These are phyloP conservation scores for Heteractis magnifica DNA, from an alignment of 92 coral and sea anemone species.

Conservation along the genomic window DNA sequence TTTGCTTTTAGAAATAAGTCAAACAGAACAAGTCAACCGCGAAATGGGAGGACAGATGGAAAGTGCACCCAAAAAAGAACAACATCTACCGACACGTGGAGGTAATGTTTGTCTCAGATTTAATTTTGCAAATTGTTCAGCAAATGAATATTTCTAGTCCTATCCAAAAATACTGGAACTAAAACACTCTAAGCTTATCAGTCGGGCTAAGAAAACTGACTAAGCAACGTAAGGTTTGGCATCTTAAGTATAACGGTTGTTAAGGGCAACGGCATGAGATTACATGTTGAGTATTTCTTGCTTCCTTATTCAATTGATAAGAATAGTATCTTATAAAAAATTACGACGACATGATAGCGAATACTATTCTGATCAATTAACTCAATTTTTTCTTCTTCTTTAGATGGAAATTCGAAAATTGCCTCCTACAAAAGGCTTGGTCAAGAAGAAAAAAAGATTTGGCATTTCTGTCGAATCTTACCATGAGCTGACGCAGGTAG, in stretches of 20 bases:
- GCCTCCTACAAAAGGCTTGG: not conserved
- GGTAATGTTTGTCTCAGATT: constrained; percentile 6
- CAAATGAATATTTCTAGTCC: not conserved
- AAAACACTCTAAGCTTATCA: not conserved
- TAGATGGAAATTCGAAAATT: not conserved
- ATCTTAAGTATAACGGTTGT: not conserved
- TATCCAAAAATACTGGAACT: not conserved
- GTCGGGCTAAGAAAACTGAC: not conserved
- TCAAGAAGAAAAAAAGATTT: constrained; percentile 1
- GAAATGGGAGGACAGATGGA: constrained; percentile 6
- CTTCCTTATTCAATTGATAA: not conserved
- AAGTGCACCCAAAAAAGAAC: not conserved
- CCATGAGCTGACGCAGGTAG: constrained; percentile 31
- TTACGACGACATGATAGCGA: not conserved
- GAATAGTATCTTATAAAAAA: not conserved
- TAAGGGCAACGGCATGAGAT: not conserved
- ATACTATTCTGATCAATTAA: too few species aligned
- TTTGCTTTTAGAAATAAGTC: not conserved
- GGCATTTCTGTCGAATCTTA: constrained; percentile 16
- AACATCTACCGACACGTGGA: not conserved
- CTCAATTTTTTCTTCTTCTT: too few species aligned
- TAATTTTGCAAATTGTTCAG: not conserved
- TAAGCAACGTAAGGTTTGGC: not conserved
- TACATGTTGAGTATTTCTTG: not conserved
- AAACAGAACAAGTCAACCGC: not conserved